Evolutionary conservation across 2,888 invertebrate genomes (phyloP), one percentile per base, ranked within the genome.

Genomic region (Pandemis corylana): DNA sequence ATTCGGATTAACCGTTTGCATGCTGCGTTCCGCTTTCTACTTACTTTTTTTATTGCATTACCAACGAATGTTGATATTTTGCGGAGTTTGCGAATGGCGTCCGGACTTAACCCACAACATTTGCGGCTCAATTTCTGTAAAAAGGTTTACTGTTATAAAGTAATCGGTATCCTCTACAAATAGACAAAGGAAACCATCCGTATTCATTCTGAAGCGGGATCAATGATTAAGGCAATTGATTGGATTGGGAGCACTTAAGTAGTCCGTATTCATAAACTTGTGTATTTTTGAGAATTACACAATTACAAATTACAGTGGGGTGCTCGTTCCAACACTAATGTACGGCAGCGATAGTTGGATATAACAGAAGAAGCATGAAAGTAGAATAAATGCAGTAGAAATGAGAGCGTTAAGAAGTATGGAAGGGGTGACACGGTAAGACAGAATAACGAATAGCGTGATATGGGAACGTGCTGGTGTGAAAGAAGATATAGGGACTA

Each of bases 211-310:
- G 15, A 36, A 72, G 62, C n/a, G 51, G 46, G 13, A 73, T 73
- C 72, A 36, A 36, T 36, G 68, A 73, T 73, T 68, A 41, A 68
- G 46, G 68, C 62, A 68, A 73, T 73, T 64, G 73, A 68, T 68
- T 64, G 64, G 64, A 49, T 67, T 56, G 51, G 46, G 46, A 65
- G 73, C 68, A 73, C 73, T 68, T 64, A 36, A 36, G 2, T 53
- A 68, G 64, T 56, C 63, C 46, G 41, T 9, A 53, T 64, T 68
- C 68, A 73, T 73, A 68, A 73, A 73, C 28, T 36, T 36, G 2
- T 36, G 2, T 36, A 36, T 36, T 36, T 36, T 36, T 2, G 28
- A 36, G 2, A 36, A 36, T 36, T 36, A 36, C 28, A 36, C 28
- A 36, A 36, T 36, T 36, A 36, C 28, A 4, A 36, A 36, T 36